phyloP scores from a whole-genome alignment of 2,113 vertebrate genomes.

The Chamaetylas fuelleborni region DNA sequence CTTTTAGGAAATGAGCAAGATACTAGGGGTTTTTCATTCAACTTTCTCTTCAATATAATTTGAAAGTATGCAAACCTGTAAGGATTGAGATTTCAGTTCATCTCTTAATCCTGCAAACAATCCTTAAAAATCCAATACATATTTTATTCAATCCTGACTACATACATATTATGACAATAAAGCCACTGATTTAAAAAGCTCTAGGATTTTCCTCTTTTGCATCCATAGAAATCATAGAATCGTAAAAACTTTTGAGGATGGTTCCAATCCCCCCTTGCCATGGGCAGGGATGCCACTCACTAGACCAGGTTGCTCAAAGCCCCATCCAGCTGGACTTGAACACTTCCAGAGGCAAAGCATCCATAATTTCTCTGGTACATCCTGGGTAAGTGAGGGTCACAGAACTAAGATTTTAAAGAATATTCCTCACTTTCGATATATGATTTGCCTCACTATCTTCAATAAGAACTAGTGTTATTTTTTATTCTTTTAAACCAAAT shows the following conservation, averaged over 20 bases:
- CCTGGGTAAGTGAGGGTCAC: neutral
- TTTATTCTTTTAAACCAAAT: neutral
- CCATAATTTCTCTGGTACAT: neutral
- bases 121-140: neutral
- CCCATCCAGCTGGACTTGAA: neutral
- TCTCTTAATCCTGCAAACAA: neutral
- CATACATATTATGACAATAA: neutral
- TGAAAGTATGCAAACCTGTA: constrained; percentile 16
- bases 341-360: neutral
- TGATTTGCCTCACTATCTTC: neutral
- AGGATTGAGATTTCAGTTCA: constrained; percentile 1
- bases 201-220: neutral
- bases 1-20: constrained; percentile 45
- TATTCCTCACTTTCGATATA: neutral
- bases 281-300: neutral
- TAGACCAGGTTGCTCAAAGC: neutral
- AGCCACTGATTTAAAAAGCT: neutral
- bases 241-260: neutral
- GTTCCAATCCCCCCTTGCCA: fast-evolving
- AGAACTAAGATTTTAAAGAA: neutral
- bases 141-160: neutral
- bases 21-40: neutral
- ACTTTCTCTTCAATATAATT: constrained; percentile 19
- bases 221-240: neutral
- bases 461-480: neutral